Percentiles rank a stretch among this genome's conserved stretches.
These are phyloP conservation scores for Drosophila aff. DNA, from an alignment of 1,140 invertebrate species.

Conservation along the genomic window DNA sequence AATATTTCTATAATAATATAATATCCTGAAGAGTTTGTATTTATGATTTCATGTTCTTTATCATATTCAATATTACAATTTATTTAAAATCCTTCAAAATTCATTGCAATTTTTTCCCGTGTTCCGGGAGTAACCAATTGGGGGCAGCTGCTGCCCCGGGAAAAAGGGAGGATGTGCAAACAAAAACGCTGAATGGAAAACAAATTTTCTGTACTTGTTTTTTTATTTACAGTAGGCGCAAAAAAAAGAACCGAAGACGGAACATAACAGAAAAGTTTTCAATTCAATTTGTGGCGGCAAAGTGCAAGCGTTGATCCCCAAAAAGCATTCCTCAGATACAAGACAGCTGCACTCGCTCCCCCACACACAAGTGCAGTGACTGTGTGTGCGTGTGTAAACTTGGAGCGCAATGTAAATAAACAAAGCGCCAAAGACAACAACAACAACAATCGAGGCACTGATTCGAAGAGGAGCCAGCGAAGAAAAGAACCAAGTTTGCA, in stretches of 20 bases:
- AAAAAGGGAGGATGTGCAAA: slow-evolving; percentile 40
- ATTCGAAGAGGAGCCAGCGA: slow-evolving; percentile 26
- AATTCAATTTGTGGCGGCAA: slow-evolving; percentile 51
- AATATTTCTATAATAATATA: no score
- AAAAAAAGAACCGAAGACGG: slow-evolving; percentile 23
- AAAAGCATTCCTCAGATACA: slow-evolving; percentile 51
- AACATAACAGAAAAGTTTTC: slow-evolving; percentile 65
- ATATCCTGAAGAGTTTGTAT: no score
- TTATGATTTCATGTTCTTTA: no score
- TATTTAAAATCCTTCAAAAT: neutral
- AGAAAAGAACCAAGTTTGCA: slow-evolving; percentile 45
- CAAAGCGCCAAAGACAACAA: slow-evolving; percentile 73
- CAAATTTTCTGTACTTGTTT: slow-evolving; percentile 51
- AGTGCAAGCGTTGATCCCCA: slow-evolving; percentile 37
- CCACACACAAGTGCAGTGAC: slow-evolving; percentile 29
- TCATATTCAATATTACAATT: no score
- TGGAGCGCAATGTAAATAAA: slow-evolving; percentile 81
- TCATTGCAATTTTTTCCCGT: neutral
- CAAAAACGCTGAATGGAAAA: slow-evolving; percentile 56
- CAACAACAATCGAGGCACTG: slow-evolving; percentile 35
- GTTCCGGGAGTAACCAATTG: neutral
- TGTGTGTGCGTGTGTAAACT: slow-evolving; percentile 67
- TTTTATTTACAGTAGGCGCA: slow-evolving; percentile 58
- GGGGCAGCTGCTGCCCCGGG: slow-evolving; percentile 15
- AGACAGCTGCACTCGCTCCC: slow-evolving; percentile 62